These are phyloP conservation scores for Chloebia gouldiae DNA, from an alignment of 2,113 vertebrate genomes.

Conservation along the genomic window DNA sequence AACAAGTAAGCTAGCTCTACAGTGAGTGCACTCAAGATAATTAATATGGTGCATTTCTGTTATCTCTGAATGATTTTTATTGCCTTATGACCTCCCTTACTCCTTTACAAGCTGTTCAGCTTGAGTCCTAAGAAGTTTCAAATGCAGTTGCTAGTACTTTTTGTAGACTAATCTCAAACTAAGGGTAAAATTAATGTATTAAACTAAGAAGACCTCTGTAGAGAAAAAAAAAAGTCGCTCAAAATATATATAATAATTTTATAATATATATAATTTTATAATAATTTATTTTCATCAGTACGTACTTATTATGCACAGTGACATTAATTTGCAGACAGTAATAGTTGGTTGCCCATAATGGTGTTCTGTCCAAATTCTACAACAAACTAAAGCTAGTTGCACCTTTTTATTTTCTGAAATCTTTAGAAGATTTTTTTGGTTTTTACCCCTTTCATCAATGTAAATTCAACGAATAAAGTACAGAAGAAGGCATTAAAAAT, in stretches of 20 bases:
- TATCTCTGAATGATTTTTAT: not conserved
- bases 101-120: not conserved
- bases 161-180: not conserved
- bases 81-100: not conserved
- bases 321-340: not conserved
- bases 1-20: not conserved
- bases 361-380: not conserved
- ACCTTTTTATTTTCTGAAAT: not conserved
- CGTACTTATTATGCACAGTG: not conserved
- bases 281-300: not conserved
- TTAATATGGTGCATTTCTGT: not conserved
- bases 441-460: not conserved
- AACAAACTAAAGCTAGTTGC: not conserved
- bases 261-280: no score
- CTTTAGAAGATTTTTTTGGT: not conserved
- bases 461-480: not conserved
- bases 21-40: not conserved
- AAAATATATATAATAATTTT: no score
- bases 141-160: not conserved
- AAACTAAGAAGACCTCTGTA: not conserved
- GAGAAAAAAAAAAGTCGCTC: not conserved
- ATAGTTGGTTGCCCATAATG: not conserved
- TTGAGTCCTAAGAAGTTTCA: not conserved
- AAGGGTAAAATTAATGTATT: not conserved
- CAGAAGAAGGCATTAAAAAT: not conserved